phyloP scores from a whole-genome alignment of 2,113 vertebrate species.

The Anolis sagrei region DNA sequence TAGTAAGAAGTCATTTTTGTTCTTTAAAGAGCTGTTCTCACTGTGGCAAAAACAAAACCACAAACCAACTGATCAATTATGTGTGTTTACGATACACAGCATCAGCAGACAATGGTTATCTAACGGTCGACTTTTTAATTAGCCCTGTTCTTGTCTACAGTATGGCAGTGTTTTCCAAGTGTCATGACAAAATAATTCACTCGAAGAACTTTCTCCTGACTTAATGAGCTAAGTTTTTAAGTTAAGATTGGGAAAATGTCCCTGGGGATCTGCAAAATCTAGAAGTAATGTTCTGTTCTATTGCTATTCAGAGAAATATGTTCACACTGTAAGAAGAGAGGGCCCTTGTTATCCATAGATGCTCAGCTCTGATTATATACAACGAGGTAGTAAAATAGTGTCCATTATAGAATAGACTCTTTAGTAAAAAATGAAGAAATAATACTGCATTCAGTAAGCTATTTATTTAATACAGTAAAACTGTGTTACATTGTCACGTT shows the following conservation, averaged over 20 bases:
- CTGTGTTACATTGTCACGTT: too few relatives aligned
- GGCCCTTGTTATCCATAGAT: too few relatives aligned
- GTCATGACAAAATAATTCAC: conserved; percentile 15
- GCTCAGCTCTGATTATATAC: too few relatives aligned
- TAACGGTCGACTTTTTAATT: conserved; percentile 18
- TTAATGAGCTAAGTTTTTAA: conserved; percentile 36
- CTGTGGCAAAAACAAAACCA: not conserved
- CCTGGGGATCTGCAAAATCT: not conserved
- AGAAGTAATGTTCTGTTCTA: not conserved
- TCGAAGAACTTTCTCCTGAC: not conserved
- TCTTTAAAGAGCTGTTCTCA: not conserved
- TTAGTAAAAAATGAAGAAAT: too few relatives aligned
- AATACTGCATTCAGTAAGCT: too few relatives aligned
- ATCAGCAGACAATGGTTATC: conserved; percentile 13
- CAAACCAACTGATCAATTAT: conserved; percentile 35
- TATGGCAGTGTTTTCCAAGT: conserved; percentile 7
- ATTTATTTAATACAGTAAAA: too few relatives aligned
- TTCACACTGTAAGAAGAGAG: not conserved
- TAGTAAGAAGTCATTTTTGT: not conserved
- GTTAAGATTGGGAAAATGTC: conserved; percentile 24
- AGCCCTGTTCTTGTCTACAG: not conserved
- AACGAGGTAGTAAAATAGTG: too few relatives aligned
- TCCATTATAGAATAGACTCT: too few relatives aligned
- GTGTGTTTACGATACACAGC: conserved; percentile 23
- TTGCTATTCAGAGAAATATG: not conserved